Evolutionary conservation across 2,797 vertebrate species (phyloP).

Genomic region (Lagorchestes hirsutus): DNA sequence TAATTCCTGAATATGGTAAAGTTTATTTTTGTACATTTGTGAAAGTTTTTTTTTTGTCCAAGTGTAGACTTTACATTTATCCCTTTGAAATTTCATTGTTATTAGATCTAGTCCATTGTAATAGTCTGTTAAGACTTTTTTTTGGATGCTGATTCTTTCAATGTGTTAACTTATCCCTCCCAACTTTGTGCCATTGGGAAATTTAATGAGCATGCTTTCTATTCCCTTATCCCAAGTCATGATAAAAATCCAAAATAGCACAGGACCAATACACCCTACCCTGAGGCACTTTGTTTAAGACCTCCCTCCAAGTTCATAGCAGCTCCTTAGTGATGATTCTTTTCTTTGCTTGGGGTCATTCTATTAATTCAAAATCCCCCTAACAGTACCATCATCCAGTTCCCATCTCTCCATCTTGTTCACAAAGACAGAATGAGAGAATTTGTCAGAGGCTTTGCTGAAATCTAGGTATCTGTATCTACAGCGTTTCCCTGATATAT

Average conservation of each 20-base stretch:
- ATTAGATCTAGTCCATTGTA: background rate
- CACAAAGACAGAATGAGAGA: background rate
- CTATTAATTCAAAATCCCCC: background rate
- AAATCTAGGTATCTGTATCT: constrained; percentile 1
- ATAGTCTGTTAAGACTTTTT: background rate
- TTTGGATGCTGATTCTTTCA: background rate
- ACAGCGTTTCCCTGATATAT: background rate
- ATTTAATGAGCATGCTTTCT: background rate
- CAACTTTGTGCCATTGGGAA: background rate
- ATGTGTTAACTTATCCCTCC: background rate
- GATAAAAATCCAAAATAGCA: background rate
- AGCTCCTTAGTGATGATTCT: background rate
- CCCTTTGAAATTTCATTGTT: background rate
- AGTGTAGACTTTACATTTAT: background rate
- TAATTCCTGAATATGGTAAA: background rate
- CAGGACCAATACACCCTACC: background rate
- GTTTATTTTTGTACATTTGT: background rate
- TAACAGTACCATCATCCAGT: background rate
- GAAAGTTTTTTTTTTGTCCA: background rate
- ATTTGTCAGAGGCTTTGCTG: background rate
- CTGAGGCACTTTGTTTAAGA: background rate
- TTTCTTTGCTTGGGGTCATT: background rate
- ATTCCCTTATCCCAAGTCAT: background rate
- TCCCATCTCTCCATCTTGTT: background rate
- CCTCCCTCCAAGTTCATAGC: background rate